Base-by-base conservation (phyloP, 2,113 vertebrate species). In the Alectura lathami region DNA sequence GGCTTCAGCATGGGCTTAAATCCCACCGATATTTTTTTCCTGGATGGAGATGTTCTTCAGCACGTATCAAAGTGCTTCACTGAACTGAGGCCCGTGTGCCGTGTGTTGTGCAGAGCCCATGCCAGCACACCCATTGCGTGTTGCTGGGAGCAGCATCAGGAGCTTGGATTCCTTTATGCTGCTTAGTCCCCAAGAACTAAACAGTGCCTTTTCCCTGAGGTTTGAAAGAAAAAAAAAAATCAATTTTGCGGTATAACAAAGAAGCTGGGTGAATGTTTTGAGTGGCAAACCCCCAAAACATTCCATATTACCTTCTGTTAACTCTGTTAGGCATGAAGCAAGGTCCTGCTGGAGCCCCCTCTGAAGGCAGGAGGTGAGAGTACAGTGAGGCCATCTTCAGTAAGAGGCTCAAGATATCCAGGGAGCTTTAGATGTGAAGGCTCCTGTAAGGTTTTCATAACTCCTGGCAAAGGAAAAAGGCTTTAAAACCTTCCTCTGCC, bases 81-180 rank as follows among this genome's bases (percentile, higher is more conserved):
- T 57, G 72, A 76, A 4, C 36, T 13, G 54, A 45, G 38, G 50
- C 10, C 59, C 23, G 17, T 4, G 34, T 59, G 16, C 34, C 6
- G 10, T 5, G 3, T 36, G 38, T 54, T 83, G 38, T 23, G 2
- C 63, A 47, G 23, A 86, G 40, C 57, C 29, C 8, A 0, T 29
- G 40, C 48, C 66, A 87, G 24, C 9, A 10, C 3, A 20, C 24
- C 30, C 1, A 0, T 22, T 22, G 1, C 4, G 9, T 62, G 74
- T 36, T 48, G 9, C 40, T 78, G 79, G 29, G 42, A 74, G 16
- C 17, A 30, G 7, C 6, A 54, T 40, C 38, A 75, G 60, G 60
- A 60, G 21, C 80, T 56, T 23, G 22, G 47, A 18, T 63, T 23
- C 23, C 22, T 86, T 91, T 48, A 16, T 3, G 9, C 38, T 51